phyloP scores from a whole-genome alignment of 1,140 invertebrate genomes.

The Pectinophora gossypiella region DNA sequence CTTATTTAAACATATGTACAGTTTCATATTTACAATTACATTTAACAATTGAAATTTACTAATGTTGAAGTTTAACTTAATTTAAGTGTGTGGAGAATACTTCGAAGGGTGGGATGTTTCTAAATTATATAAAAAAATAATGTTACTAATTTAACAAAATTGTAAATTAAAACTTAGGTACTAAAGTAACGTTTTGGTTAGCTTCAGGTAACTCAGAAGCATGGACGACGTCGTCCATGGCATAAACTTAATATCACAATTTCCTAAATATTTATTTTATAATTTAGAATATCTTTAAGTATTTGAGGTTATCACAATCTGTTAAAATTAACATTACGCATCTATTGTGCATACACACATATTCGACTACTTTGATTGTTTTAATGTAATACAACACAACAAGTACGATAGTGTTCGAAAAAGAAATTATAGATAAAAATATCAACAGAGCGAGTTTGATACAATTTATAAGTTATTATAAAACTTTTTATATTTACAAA shows the following conservation, averaged over 20 bases:
- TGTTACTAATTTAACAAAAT: too few species aligned
- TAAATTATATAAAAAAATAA: too few species aligned
- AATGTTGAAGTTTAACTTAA: too few species aligned
- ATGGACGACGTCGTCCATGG: too few species aligned
- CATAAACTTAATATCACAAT: too few species aligned
- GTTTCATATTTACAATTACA: constrained; percentile 24
- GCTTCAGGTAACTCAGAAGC: not conserved
- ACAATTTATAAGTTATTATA: not conserved
- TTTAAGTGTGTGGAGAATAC: not conserved
- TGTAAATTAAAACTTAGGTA: not conserved
- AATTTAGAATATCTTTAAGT: too few species aligned
- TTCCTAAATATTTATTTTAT: too few species aligned
- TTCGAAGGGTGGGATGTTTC: too few species aligned
- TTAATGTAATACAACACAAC: not conserved
- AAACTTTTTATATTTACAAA: not conserved
- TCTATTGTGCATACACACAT: not conserved
- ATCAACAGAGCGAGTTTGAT: not conserved
- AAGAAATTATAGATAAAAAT: not conserved
- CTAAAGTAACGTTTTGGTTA: not conserved
- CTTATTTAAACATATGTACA: constrained; percentile 44
- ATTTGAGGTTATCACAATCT: not conserved
- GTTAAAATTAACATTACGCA: not conserved
- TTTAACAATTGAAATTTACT: not conserved
- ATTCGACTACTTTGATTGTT: not conserved
- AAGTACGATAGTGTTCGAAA: not conserved